These are phyloP conservation scores for Pampusana beccarii DNA, from an alignment of 2,113 vertebrate genomes.

Conservation along the genomic window DNA sequence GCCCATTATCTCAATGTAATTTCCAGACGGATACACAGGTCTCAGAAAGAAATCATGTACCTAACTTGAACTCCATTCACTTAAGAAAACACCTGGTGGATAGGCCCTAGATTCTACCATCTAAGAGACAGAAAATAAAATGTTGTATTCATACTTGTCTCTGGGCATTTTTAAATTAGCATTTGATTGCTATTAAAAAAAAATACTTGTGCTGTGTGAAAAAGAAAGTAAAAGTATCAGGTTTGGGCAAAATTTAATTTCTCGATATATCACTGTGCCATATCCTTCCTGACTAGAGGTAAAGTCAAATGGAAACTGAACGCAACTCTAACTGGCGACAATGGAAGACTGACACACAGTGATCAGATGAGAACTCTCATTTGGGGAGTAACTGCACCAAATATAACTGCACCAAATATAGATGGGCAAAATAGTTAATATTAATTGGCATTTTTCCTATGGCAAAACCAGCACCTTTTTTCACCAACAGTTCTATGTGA, in stretches of 20 bases:
- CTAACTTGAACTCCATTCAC: background rate
- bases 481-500: background rate
- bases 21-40: background rate
- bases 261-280: fast-evolving
- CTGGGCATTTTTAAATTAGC: background rate
- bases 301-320: background rate
- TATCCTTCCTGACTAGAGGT: background rate
- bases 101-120: background rate
- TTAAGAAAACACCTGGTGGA: background rate
- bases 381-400: background rate
- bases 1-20: background rate
- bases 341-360: background rate
- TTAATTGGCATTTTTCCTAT: background rate
- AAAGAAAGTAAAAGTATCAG: background rate
- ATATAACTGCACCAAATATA: background rate
- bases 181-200: background rate
- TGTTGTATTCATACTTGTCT: background rate
- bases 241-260: background rate
- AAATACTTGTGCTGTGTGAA: background rate
- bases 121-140: background rate
- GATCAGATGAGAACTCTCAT: background rate
- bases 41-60: background rate
- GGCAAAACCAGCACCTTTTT: background rate
- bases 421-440: background rate
- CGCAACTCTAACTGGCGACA: background rate